phyloP scores from a whole-genome alignment of 2,113 vertebrate genomes.

The Pungitius pungitius region DNA sequence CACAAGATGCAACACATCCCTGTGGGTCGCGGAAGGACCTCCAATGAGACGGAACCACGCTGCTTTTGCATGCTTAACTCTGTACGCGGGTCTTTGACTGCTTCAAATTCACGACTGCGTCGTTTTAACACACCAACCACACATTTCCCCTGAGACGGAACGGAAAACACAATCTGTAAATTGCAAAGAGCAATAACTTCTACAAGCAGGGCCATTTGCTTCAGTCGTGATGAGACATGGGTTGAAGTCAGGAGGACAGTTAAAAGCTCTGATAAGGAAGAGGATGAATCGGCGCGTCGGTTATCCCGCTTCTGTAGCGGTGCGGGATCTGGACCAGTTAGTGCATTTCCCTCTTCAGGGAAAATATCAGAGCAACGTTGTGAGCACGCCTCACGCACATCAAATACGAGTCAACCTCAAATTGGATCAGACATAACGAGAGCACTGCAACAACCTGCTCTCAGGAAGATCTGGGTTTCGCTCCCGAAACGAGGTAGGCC shows the following conservation, averaged over 20 bases:
- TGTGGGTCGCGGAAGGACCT: slow-evolving; percentile 44
- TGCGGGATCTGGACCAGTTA: slow-evolving; percentile 38
- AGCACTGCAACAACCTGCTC: slow-evolving; percentile 64
- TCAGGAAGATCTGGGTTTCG: slow-evolving; percentile 56
- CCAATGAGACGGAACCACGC: slow-evolving; percentile 44
- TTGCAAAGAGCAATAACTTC: slow-evolving; percentile 61
- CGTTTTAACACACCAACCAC: slow-evolving; percentile 32
- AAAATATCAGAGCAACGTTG: slow-evolving; percentile 46
- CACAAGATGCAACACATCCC: slow-evolving; percentile 35
- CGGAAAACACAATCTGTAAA: slow-evolving; percentile 44
- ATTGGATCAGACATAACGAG: slow-evolving; percentile 68
- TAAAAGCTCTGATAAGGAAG: slow-evolving; percentile 36
- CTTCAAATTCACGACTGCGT: slow-evolving; percentile 19
- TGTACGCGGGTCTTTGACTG: slow-evolving; percentile 26
- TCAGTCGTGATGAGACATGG: slow-evolving; percentile 43
- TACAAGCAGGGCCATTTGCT: slow-evolving; percentile 52
- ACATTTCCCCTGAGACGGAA: slow-evolving; percentile 45
- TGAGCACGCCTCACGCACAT: slow-evolving; percentile 63
- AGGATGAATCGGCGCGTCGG: slow-evolving; percentile 23
- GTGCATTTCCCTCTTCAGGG: slow-evolving; percentile 53
- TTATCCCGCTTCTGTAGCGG: slow-evolving; percentile 35
- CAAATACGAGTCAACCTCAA: slow-evolving; percentile 50
- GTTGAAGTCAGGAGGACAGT: slow-evolving; percentile 54
- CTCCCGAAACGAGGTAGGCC: slow-evolving; percentile 41
- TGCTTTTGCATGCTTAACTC: slow-evolving; percentile 48